Conservation (phyloP, 2,113 vertebrate genomes). For the Microtus ochrogaster region DNA sequence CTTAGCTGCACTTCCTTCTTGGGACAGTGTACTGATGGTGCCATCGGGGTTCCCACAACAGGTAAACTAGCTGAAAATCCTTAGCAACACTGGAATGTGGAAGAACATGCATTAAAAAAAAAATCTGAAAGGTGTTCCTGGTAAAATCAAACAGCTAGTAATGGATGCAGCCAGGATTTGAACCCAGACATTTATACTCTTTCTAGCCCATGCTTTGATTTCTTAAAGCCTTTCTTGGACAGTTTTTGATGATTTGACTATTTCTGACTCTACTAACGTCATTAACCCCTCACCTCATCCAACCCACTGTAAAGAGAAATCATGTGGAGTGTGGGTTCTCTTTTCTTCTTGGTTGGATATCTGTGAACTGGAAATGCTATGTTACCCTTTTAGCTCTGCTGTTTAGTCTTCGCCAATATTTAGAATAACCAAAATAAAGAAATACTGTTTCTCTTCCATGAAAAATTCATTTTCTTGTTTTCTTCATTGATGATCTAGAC, state of each 20-base stretch:
- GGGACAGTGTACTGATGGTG: neutral
- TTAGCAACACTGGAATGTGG: neutral
- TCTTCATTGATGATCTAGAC: neutral
- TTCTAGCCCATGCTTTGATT: neutral
- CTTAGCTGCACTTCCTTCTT: neutral
- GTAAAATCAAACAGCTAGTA: neutral
- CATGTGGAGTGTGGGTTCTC: neutral
- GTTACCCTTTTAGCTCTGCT: slow-evolving; percentile 37
- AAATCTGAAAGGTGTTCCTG: neutral
- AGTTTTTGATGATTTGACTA: slow-evolving; percentile 16
- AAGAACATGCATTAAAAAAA: neutral
- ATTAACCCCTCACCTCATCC: neutral
- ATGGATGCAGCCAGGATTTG: slow-evolving; percentile 1
- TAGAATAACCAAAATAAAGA: slow-evolving; percentile 14
- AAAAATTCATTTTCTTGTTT: neutral
- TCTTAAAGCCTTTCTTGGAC: neutral
- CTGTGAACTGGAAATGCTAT: neutral
- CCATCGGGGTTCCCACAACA: neutral
- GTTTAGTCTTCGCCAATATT: slow-evolving; percentile 23
- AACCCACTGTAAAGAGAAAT: neutral
- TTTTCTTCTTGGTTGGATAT: neutral
- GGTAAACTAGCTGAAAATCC: neutral
- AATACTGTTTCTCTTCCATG: neutral
- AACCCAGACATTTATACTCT: neutral
- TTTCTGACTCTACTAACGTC: neutral